Conservation (phyloP, 2,113 vertebrate genomes). For the Macroglossus sobrinus region DNA sequence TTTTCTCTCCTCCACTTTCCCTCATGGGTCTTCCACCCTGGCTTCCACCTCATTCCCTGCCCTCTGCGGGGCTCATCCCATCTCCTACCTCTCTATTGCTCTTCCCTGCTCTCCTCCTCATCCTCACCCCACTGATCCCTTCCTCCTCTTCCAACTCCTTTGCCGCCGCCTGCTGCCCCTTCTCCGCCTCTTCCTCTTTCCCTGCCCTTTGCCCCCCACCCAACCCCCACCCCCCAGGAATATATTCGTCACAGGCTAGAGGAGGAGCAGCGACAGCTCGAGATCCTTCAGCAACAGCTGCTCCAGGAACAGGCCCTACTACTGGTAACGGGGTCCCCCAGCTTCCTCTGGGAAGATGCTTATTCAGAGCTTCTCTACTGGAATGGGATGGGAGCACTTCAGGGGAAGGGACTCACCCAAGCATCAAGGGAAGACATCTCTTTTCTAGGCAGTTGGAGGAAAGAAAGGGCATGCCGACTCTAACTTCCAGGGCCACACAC, state of each 20-base stretch:
- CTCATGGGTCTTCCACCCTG: not conserved
- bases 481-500: not conserved
- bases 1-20: not conserved
- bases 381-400: conserved; percentile 54
- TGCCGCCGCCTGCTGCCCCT: conserved; percentile 25
- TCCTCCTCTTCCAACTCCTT: not conserved
- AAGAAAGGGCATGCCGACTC: conserved; percentile 49
- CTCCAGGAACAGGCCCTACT: conserved; percentile 96
- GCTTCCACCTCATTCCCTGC: not conserved
- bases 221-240: conserved; percentile 82
- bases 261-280: conserved; percentile 95
- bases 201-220: conserved; percentile 60
- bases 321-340: conserved; percentile 86
- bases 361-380: not conserved
- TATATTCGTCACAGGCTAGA: conserved; percentile 96
- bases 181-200: conserved; percentile 49
- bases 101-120: conserved; percentile 41
- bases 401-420: conserved; percentile 43
- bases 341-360: conserved; percentile 46
- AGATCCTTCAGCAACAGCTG: conserved; percentile 96
- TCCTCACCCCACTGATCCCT: conserved; percentile 24
- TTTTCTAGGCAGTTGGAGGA: conserved; percentile 42
- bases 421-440: not conserved
- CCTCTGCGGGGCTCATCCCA: conserved; percentile 30
- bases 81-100: conserved; percentile 43